phyloP scores from a whole-genome alignment of 2,113 vertebrate genomes.

The Actinemys pallida region DNA sequence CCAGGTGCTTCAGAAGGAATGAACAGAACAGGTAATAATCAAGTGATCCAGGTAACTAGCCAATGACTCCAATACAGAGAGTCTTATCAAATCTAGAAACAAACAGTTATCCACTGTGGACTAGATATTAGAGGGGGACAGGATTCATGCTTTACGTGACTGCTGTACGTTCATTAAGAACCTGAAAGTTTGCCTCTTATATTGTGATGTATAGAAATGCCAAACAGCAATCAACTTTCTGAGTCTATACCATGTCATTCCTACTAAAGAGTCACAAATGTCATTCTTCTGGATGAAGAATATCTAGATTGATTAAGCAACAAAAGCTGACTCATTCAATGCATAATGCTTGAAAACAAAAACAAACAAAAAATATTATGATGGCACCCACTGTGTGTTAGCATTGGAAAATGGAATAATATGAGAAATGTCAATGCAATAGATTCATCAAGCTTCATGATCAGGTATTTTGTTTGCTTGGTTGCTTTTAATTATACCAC shows the following conservation, averaged over 20 bases:
- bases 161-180: conserved; percentile 38
- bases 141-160: conserved; percentile 17
- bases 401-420: neutral
- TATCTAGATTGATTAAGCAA: neutral
- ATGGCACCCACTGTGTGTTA: neutral
- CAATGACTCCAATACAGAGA: neutral
- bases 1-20: too few relatives aligned
- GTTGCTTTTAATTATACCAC: neutral
- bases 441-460: neutral
- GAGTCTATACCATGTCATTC: neutral
- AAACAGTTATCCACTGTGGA: conserved; percentile 11
- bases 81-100: neutral
- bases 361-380: conserved; percentile 3
- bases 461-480: neutral
- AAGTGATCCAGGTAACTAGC: neutral
- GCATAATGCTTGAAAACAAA: neutral
- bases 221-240: neutral
- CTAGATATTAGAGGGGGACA: conserved; percentile 44
- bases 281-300: neutral
- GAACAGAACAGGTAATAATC: too few relatives aligned
- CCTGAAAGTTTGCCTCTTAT: conserved; percentile 34
- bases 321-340: neutral
- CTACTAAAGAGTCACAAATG: neutral
- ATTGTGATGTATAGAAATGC: neutral
- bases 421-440: neutral